phyloP scores from a whole-genome alignment of 1,140 invertebrate genomes.

The Eumeta japonica region DNA sequence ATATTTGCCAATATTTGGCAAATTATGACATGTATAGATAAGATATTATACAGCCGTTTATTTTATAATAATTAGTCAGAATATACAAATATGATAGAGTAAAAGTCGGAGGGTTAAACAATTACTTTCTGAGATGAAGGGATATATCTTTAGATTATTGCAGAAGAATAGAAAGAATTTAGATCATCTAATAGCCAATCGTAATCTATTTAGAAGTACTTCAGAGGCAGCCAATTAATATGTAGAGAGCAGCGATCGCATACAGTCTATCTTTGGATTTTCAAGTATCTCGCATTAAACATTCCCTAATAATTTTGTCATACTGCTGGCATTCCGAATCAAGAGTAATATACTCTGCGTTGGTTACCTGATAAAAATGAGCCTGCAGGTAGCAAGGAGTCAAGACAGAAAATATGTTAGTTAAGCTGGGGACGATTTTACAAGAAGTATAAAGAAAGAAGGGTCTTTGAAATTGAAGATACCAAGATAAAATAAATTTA shows the following conservation, averaged over 20 bases:
- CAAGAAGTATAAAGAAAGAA: conserved; percentile 12
- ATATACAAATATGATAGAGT: too few relatives aligned
- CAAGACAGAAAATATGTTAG: conserved; percentile 48
- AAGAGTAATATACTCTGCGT: conserved; percentile 37
- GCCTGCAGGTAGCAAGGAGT: conserved; percentile 66
- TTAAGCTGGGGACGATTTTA: conserved; percentile 19
- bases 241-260: too few relatives aligned
- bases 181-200: conserved; percentile 31
- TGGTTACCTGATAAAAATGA: conserved; percentile 72
- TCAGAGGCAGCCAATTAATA: too few relatives aligned
- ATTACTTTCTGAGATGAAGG: too few relatives aligned
- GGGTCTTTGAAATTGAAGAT: conserved; percentile 16
- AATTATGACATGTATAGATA: too few relatives aligned
- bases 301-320: conserved; percentile 42
- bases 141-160: too few relatives aligned
- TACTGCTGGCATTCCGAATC: conserved; percentile 51
- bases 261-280: conserved; percentile 39
- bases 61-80: too few relatives aligned
- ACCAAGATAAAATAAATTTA: conserved; percentile 20
- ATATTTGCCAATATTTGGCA: too few relatives aligned
- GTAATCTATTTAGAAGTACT: conserved; percentile 9
- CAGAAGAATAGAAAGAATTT: too few relatives aligned
- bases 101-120: too few relatives aligned
- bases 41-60: too few relatives aligned
- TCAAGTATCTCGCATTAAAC: conserved; percentile 27